Conservation (phyloP, 1,140 invertebrate genomes). For the Polyergus mexicanus region DNA sequence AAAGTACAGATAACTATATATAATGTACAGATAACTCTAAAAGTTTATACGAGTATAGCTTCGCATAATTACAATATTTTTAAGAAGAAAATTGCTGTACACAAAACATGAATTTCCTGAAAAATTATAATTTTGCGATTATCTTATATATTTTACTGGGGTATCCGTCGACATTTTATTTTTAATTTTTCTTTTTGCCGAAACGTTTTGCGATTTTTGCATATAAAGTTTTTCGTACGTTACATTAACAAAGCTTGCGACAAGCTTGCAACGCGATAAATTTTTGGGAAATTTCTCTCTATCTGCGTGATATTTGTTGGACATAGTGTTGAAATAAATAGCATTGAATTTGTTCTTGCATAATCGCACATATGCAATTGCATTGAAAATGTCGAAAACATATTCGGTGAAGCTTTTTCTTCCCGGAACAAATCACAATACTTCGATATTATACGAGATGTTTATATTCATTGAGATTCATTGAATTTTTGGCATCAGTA, state of each 20-base stretch:
- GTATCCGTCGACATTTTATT: neutral
- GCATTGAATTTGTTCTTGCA: slow-evolving; percentile 16
- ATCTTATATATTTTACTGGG: too few relatives aligned
- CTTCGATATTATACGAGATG: neutral
- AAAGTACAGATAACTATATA: slow-evolving; percentile 1
- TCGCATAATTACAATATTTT: too few relatives aligned
- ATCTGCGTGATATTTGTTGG: slow-evolving; percentile 24
- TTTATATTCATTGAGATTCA: neutral
- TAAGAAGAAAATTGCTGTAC: too few relatives aligned
- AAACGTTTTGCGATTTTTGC: slow-evolving; percentile 7
- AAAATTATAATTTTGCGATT: too few relatives aligned
- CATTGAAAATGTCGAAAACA: slow-evolving; percentile 16
- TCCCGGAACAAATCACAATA: neutral
- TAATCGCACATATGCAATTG: neutral
- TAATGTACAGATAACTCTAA: too few relatives aligned
- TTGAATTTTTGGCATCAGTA: neutral
- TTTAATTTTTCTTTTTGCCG: neutral
- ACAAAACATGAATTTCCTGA: too few relatives aligned
- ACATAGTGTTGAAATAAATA: slow-evolving; percentile 16
- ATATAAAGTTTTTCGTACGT: neutral
- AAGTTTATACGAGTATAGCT: too few relatives aligned
- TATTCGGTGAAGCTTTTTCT: slow-evolving; percentile 9
- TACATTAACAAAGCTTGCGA: slow-evolving; percentile 3
- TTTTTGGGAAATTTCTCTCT: slow-evolving; percentile 12
- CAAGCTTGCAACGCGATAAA: slow-evolving; percentile 31